Conservation (phyloP, 1,140 invertebrate genomes). For the Cotesia vestalis region DNA sequence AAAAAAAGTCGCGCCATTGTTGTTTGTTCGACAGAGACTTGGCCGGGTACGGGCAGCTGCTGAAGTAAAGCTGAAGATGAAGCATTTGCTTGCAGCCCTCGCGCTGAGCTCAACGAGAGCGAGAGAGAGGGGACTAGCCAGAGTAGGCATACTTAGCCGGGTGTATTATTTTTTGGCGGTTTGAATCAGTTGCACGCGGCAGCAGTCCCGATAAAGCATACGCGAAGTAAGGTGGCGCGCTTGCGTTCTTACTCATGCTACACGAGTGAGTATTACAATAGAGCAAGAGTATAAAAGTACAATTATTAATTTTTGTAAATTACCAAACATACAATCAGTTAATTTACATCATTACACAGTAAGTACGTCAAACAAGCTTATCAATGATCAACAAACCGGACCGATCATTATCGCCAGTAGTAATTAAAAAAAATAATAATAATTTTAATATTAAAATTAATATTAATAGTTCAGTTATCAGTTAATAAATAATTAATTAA, state of each 20-base stretch:
- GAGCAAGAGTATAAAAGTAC: not conserved
- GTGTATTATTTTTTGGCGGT: slow-evolving; percentile 36
- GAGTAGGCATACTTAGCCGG: not conserved
- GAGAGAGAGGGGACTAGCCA: not conserved
- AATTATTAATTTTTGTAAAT: not conserved
- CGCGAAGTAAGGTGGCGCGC: slow-evolving; percentile 23
- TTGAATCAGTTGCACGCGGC: slow-evolving; percentile 38
- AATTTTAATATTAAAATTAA: too few relatives aligned
- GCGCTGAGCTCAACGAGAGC: not conserved
- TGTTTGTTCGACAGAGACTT: too few relatives aligned
- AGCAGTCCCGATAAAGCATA: not conserved
- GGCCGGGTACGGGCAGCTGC: too few relatives aligned
- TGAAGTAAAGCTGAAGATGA: not conserved
- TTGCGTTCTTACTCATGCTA: slow-evolving; percentile 17
- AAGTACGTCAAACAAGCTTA: too few relatives aligned
- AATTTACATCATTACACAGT: too few relatives aligned
- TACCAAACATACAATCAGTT: too few relatives aligned
- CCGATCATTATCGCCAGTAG: too few relatives aligned
- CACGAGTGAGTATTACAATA: not conserved
- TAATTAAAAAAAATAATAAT: too few relatives aligned
- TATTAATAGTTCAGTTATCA: not conserved
- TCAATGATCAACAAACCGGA: too few relatives aligned
- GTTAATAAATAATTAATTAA: slow-evolving; percentile 6
- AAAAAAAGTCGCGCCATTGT: too few relatives aligned
- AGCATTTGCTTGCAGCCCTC: not conserved